phyloP scores from a whole-genome alignment of 2,888 invertebrate genomes.

The Drosophila mettleri region DNA sequence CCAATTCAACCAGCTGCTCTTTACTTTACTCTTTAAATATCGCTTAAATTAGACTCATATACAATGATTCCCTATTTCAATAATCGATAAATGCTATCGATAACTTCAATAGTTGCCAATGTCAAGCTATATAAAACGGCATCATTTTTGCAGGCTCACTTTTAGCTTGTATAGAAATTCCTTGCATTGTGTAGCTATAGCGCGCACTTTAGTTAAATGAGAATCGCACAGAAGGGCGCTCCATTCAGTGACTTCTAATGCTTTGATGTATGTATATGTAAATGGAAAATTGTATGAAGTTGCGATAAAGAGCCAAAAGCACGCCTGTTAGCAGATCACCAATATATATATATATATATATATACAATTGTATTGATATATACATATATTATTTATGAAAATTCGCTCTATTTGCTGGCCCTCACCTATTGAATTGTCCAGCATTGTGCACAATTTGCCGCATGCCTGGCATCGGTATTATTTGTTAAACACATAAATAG shows the following conservation, averaged over 20 bases:
- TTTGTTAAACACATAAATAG: slow-evolving; percentile 1
- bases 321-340: background rate
- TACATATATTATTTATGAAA: slow-evolving; percentile 4
- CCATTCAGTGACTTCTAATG: background rate
- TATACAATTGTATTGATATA: background rate
- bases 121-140: background rate
- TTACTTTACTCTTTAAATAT: too few species aligned
- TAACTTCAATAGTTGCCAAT: background rate
- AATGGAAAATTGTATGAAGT: background rate
- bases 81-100: background rate
- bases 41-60: too few species aligned
- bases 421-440: background rate
- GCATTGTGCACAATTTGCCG: slow-evolving; percentile 12
- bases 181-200: background rate
- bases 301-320: background rate
- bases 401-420: slow-evolving; percentile 1
- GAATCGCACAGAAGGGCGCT: background rate
- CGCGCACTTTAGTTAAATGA: background rate
- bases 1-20: too few species aligned
- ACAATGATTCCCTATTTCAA: too few species aligned
- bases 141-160: background rate
- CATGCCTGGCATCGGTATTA: slow-evolving; percentile 1
- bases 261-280: too few species aligned
- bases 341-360: background rate
- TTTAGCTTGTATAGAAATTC: background rate